Evolutionary conservation across 2,888 invertebrate genomes (phyloP).

Genomic region (Pteria penguin): DNA sequence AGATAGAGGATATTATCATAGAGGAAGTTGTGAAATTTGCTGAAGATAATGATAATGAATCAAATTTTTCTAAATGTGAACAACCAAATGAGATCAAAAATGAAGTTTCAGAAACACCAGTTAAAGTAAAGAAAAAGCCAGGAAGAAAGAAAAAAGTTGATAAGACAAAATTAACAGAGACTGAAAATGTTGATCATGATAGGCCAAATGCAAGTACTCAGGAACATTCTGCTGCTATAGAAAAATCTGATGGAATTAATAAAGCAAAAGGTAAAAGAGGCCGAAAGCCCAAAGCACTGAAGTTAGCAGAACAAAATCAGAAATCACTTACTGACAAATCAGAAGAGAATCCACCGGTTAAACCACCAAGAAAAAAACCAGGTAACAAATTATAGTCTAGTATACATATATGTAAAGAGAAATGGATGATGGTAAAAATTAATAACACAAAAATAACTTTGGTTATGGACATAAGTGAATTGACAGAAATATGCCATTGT

Average conservation of each 20-base stretch:
- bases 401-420: not conserved
- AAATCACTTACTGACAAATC: conserved; percentile 26
- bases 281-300: conserved; percentile 20
- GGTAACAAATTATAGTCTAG: not conserved
- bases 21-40: not conserved
- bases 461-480: too few relatives aligned
- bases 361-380: conserved; percentile 29
- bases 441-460: too few relatives aligned
- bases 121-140: conserved; percentile 37
- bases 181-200: conserved; percentile 31
- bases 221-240: conserved; percentile 36
- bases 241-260: conserved; percentile 30
- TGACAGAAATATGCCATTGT: too few relatives aligned
- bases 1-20: not conserved
- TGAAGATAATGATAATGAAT: not conserved
- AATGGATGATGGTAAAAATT: too few relatives aligned
- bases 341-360: conserved; percentile 26
- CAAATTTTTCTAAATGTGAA: not conserved
- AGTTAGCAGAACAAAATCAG: conserved; percentile 27
- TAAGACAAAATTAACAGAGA: conserved; percentile 11
- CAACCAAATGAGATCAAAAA: not conserved
- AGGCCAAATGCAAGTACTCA: conserved; percentile 35
- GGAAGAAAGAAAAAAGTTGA: conserved; percentile 32
- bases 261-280: conserved; percentile 30
- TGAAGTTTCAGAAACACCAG: not conserved